Conservation (phyloP, 2,113 vertebrate genomes). For the Emydura subglobosa region DNA sequence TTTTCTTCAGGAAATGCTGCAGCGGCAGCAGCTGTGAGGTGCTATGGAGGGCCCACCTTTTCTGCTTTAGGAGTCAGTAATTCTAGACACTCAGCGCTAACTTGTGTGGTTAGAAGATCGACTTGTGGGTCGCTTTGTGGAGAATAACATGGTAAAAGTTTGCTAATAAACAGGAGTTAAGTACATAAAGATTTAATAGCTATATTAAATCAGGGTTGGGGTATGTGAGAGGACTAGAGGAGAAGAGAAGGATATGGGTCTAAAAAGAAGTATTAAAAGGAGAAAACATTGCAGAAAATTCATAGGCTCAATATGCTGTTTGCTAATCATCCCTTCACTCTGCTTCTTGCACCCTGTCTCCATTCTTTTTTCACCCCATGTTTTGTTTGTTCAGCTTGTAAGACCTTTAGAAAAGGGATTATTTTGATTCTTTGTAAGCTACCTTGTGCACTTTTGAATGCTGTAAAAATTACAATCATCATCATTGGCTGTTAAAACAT, state of each 20-base stretch:
- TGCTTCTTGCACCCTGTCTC: background rate
- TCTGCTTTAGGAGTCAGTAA: background rate
- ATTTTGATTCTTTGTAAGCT: background rate
- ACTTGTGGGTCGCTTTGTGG: background rate
- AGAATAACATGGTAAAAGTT: background rate
- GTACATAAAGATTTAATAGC: background rate
- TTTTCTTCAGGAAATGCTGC: background rate
- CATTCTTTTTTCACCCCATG: background rate
- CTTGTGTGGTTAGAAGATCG: background rate
- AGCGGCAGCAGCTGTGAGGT: background rate
- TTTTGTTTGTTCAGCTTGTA: background rate
- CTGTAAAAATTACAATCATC: background rate
- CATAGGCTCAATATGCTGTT: background rate
- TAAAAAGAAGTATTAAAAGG: background rate
- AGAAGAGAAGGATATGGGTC: background rate
- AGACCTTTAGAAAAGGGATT: background rate
- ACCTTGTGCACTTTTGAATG: background rate
- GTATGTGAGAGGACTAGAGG: background rate
- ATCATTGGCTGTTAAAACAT: background rate
- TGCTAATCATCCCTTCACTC: background rate
- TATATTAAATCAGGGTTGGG: background rate
- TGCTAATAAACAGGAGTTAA: background rate
- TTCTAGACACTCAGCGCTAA: background rate
- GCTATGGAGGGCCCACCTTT: background rate
- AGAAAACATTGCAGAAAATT: background rate